These are phyloP conservation scores for Alauda arvensis DNA, from an alignment of 2,797 vertebrate species.

Conservation along the genomic window DNA sequence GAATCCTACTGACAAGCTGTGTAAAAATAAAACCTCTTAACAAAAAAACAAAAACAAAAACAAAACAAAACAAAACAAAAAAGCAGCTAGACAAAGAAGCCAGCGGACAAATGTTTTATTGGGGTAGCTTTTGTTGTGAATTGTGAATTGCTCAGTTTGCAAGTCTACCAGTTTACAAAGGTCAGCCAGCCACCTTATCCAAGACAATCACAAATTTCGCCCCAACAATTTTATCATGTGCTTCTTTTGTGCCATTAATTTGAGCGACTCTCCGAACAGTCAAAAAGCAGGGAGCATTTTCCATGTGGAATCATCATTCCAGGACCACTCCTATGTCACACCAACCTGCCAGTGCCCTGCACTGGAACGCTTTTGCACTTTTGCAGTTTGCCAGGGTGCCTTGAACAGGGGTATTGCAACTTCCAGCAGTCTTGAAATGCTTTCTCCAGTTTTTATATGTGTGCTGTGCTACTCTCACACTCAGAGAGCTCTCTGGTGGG, in stretches of 20 bases:
- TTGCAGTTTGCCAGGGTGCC: slow-evolving; percentile 6
- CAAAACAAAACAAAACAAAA: too few species aligned
- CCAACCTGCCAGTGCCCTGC: background rate
- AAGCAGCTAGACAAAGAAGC: background rate
- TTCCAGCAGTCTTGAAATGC: background rate
- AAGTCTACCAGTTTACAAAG: background rate
- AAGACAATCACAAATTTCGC: background rate
- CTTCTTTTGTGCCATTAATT: background rate
- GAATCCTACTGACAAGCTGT: background rate
- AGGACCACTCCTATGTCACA: background rate
- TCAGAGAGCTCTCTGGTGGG: background rate
- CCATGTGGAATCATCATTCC: background rate
- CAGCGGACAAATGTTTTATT: background rate
- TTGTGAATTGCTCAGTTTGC: background rate
- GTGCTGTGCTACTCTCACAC: background rate
- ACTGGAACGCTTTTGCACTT: background rate
- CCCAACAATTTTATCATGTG: background rate
- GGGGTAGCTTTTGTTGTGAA: background rate
- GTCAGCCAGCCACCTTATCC: background rate
- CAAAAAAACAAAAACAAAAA: too few species aligned
- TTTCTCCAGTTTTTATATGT: background rate
- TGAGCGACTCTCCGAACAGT: background rate
- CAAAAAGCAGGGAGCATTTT: background rate
- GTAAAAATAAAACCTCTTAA: background rate
- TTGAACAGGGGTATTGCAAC: background rate